Percentiles rank a stretch among this genome's conserved stretches.
Evolutionary conservation across 2,113 vertebrate species (phyloP).

Genomic region (Stercorarius parasiticus): DNA sequence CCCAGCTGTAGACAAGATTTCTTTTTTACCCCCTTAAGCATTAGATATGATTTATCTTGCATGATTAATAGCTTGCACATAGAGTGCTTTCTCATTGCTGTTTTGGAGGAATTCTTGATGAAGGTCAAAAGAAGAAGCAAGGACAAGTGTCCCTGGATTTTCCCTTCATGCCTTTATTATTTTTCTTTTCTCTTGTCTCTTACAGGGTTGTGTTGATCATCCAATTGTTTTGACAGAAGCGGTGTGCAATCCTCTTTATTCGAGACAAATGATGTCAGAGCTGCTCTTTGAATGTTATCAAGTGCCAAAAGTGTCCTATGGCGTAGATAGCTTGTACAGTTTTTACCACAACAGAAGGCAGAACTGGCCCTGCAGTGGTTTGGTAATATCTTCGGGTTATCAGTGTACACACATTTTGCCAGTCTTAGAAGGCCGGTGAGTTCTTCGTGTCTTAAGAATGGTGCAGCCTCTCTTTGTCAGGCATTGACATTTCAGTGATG

Average conservation of each 20-base stretch:
- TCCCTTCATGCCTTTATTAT: background rate
- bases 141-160: background rate
- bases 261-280: constrained; percentile 85
- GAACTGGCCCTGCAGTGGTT: constrained; percentile 75
- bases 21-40: background rate
- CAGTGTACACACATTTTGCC: constrained; percentile 94
- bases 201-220: constrained; percentile 80
- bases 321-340: constrained; percentile 91
- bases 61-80: fast-evolving
- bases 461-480: background rate
- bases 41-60: background rate
- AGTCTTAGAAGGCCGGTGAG: constrained; percentile 90
- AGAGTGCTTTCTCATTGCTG: background rate
- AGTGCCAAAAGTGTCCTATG: constrained; percentile 90
- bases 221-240: constrained; percentile 82
- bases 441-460: fast-evolving
- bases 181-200: background rate
- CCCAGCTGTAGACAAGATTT: background rate
- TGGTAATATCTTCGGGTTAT: constrained; percentile 92
- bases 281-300: constrained; percentile 94
- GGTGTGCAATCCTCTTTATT: constrained; percentile 81
- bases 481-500: background rate
- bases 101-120: background rate
- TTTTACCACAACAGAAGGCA: constrained; percentile 83
- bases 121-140: background rate